Conservation (phyloP, 2,888 invertebrate genomes). For the Andrena praecox region DNA sequence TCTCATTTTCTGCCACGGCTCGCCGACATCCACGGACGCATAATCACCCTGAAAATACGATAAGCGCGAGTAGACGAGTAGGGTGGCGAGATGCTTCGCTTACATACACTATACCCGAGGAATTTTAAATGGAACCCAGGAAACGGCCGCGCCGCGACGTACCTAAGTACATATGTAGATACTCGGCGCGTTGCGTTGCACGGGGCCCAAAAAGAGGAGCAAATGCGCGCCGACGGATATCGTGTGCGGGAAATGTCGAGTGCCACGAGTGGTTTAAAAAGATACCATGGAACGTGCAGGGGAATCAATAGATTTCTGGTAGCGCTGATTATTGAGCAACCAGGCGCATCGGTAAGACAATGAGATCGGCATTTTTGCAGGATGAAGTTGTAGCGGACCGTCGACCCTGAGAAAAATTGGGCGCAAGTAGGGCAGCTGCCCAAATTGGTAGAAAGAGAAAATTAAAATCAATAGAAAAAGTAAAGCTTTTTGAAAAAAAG, state of each 20-base stretch:
- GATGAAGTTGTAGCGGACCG: no score
- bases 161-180: not conserved
- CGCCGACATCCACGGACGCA: slow-evolving; percentile 49
- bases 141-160: not conserved
- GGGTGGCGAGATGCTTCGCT: not conserved
- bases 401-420: no score
- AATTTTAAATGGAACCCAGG: slow-evolving; percentile 4
- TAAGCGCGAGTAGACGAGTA: slow-evolving; percentile 43
- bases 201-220: not conserved
- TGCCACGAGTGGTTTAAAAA: not conserved
- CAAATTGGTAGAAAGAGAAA: no score
- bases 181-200: not conserved
- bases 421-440: no score
- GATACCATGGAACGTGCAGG: no score
- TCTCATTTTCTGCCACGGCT: slow-evolving; percentile 46
- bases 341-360: no score
- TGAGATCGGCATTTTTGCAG: no score
- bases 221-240: not conserved
- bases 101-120: not conserved
- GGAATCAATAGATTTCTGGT: no score
- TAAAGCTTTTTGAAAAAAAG: no score
- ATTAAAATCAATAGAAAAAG: no score
- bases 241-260: not conserved
- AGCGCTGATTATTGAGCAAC: no score
- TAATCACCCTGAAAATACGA: slow-evolving; percentile 66